Conservation (phyloP, 2,113 vertebrate genomes). For the Pitta sordida region DNA sequence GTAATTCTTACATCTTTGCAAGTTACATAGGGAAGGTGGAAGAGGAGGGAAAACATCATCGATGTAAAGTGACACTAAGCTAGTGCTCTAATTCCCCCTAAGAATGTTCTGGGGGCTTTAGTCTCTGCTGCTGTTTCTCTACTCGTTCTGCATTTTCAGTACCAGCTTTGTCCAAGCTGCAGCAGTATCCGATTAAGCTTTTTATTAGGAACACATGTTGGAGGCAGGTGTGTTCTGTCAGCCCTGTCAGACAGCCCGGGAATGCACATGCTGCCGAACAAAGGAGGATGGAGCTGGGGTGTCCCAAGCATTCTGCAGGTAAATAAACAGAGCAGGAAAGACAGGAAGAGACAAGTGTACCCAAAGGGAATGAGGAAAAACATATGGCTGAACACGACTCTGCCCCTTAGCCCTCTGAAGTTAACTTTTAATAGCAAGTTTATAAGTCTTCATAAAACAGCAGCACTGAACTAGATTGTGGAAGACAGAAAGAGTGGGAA, state of each 20-base stretch:
- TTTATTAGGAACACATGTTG: slow-evolving; percentile 46
- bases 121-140: slow-evolving; percentile 5
- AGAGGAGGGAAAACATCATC: not conserved
- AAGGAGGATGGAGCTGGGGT: not conserved
- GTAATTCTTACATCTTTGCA: not conserved
- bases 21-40: not conserved
- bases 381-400: not conserved
- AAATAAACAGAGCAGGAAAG: not conserved
- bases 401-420: not conserved
- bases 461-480: not conserved
- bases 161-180: slow-evolving; percentile 42
- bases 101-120: slow-evolving; percentile 29
- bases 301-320: not conserved
- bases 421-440: not conserved
- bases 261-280: not conserved
- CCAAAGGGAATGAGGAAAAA: not conserved
- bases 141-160: not conserved
- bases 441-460: not conserved
- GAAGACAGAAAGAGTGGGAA: not conserved
- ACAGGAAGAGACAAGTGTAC: not conserved
- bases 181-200: slow-evolving; percentile 1
- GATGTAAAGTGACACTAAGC: slow-evolving; percentile 41
- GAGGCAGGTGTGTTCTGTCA: slow-evolving; percentile 43
- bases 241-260: slow-evolving; percentile 2
- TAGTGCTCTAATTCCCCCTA: slow-evolving; percentile 20